These are phyloP conservation scores for Ceuthmochares aereus DNA, from an alignment of 2,113 vertebrate species.

Conservation along the genomic window DNA sequence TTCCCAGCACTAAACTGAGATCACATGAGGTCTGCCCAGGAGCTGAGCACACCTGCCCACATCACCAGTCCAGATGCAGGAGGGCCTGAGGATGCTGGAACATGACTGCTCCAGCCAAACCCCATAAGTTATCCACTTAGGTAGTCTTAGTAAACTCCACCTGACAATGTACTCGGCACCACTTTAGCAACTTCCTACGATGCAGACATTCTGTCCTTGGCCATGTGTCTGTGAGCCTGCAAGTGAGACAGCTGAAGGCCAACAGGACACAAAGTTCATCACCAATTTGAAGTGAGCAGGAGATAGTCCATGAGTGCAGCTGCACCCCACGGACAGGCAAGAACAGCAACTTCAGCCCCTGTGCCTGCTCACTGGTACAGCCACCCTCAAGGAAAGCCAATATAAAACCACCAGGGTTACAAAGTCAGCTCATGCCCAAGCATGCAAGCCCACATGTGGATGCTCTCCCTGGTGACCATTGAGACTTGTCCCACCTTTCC, in stretches of 20 bases:
- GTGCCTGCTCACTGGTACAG: neutral
- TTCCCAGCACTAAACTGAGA: neutral
- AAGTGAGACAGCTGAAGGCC: neutral
- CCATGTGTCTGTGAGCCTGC: neutral
- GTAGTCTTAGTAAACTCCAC: neutral
- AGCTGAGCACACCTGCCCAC: accelerated
- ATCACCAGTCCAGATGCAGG: neutral
- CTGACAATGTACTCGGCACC: neutral
- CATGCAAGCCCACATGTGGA: neutral
- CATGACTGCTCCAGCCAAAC: neutral
- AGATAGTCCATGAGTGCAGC: neutral
- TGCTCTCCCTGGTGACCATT: neutral
- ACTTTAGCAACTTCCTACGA: neutral
- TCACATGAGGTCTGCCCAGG: neutral
- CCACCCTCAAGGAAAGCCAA: neutral
- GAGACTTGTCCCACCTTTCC: neutral
- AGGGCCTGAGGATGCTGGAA: neutral
- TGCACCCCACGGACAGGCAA: neutral
- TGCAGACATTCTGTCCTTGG: neutral
- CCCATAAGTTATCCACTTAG: accelerated
- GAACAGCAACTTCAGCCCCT: neutral
- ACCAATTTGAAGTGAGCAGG: accelerated
- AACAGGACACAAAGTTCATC: neutral
- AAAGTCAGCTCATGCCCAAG: neutral
- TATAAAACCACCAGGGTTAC: accelerated